Evolutionary conservation across 2,113 vertebrate species (phyloP).

Genomic region (Tichodroma muraria): DNA sequence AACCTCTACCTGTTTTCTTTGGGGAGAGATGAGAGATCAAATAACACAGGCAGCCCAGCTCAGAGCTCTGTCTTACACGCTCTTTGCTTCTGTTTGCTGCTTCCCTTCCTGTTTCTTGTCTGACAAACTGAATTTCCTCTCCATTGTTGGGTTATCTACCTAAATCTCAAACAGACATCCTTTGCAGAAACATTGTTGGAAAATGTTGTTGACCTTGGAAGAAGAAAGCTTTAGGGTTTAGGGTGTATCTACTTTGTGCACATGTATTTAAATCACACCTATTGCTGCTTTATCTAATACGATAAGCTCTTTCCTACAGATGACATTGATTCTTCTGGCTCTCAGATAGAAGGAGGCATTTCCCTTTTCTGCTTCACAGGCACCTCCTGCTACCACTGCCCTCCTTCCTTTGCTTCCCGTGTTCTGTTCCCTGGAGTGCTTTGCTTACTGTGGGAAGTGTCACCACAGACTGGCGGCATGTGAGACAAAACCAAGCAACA

Average conservation of each 20-base stretch:
- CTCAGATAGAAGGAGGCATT: background rate
- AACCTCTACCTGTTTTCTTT: background rate
- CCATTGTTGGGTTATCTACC: constrained; percentile 36
- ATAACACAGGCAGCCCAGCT: background rate
- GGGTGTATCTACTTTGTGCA: background rate
- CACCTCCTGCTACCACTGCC: background rate
- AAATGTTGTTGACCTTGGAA: background rate
- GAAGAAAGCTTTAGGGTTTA: background rate
- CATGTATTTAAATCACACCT: background rate
- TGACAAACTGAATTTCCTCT: constrained; percentile 31
- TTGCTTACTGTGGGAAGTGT: background rate
- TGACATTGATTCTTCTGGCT: background rate
- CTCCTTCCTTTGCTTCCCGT: background rate
- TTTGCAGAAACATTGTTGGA: background rate
- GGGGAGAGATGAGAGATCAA: background rate
- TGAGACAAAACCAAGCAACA: background rate
- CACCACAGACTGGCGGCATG: rapidly evolving
- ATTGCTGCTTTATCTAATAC: background rate
- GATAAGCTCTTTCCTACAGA: background rate
- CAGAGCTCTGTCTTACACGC: rapidly evolving
- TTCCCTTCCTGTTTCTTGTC: constrained; percentile 7
- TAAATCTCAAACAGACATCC: constrained; percentile 39
- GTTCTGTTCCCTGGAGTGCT: background rate
- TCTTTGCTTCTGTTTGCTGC: background rate
- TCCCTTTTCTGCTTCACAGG: background rate